Conservation (phyloP, 92 coral and sea anemone species). For the Muricea muricata region DNA sequence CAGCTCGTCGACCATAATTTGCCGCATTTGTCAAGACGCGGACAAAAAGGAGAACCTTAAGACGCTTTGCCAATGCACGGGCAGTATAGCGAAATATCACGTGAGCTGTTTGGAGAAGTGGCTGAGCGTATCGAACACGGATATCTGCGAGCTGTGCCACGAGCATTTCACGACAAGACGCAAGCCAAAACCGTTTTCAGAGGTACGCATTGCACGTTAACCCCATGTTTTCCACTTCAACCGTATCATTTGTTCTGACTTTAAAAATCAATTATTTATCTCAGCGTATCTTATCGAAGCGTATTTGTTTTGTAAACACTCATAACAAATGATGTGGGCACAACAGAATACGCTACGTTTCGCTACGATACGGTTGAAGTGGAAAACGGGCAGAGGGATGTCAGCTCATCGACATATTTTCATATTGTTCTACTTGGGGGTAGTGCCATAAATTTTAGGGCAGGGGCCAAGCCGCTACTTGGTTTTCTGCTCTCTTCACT, state of each 20-base stretch:
- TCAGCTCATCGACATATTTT: too few species aligned
- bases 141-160: conserved; percentile 87
- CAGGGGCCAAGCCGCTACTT: too few species aligned
- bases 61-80: conserved; percentile 88
- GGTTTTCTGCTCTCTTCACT: too few species aligned
- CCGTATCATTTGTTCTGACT: not conserved
- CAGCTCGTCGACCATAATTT: conserved; percentile 35
- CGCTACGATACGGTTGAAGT: too few species aligned
- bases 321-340: too few species aligned
- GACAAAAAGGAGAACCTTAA: conserved; percentile 67
- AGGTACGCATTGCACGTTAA: conserved; percentile 50
- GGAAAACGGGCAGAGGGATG: too few species aligned
- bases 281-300: too few species aligned
- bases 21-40: conserved; percentile 91
- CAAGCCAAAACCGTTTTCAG: conserved; percentile 73
- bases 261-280: not conserved
- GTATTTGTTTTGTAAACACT: too few species aligned
- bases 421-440: too few species aligned
- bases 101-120: conserved; percentile 87
- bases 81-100: conserved; percentile 87
- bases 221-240: not conserved
- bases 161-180: conserved; percentile 69
- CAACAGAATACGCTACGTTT: too few species aligned
- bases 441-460: too few species aligned
- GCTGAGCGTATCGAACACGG: conserved; percentile 81